Base-by-base conservation (phyloP, 2,888 invertebrate genomes). In the Heliconius sara region DNA sequence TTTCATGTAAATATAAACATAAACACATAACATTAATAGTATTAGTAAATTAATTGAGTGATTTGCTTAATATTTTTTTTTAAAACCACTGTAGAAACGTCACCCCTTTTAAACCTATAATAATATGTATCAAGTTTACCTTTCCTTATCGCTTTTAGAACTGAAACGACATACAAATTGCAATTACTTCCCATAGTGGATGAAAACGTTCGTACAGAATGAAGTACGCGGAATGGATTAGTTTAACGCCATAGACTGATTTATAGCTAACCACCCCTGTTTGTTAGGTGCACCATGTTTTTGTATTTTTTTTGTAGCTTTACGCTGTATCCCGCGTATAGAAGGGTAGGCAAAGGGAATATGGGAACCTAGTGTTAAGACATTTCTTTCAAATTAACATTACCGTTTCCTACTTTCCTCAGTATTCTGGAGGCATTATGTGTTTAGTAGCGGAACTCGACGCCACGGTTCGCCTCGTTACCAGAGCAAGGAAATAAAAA, bases 161-260 rank as follows among this genome's bases (percentile, higher is more conserved):
- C 7, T 34, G n/a, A 73, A 73, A n/a, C 73, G 73, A 4, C n/a
- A 73, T 63, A 81, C 68, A 65, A 79, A 74, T 67, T n/a, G 78
- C 77, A 83, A 84, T 84, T 83, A 84, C 63, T 81, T 84, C 84
- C 87, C 86, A 85, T 66, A 60, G 67, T 77, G 60, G 88, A 88
- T 87, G 86, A 88, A 89, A 89, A 87, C 84, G 86, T 85, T 82
- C 82, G 80, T 85, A 87, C 76, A 78, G 43, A 89, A 88, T 87
- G 84, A 86, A 88, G 88, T 85, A 85, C 86, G 86, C 85, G 84
- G 85, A 85, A 88, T 88, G 89, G 89, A 90, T 92, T 91, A 89
- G 87, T 89, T 89, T 85, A 86, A 85, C 88, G 88, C 87, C 84
- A 81, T 74, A 78, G 82, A 84, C 83, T 85, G 85, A 85, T 85